Base-by-base conservation (phyloP, 1,140 invertebrate species). In the Cyclargus thomasi region DNA sequence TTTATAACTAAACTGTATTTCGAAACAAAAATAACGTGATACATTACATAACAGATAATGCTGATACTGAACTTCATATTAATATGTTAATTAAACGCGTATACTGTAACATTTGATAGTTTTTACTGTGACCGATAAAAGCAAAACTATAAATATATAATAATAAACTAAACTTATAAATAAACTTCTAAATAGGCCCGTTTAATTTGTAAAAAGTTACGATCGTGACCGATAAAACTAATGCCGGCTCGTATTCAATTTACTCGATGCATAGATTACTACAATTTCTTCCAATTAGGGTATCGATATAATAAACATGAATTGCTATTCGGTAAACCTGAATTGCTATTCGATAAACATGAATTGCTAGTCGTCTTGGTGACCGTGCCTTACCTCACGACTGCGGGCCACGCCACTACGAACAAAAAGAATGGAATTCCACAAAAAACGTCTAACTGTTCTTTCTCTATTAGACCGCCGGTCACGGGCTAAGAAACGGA, bases 401-500 rank as follows among this genome's bases (percentile, higher is more conserved):
- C 39, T 47, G 35, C 53, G 18, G 22, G 53, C 70, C 68, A 70
- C 70, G 68, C 70, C 29, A 59, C 29, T 70, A 65, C 69, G 70
- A 74, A 78, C 72, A 70, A 78, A 78, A 79, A 76, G 65, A 68
- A 67, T 72, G 81, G 78, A 86, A 86, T 84, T 74, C 72, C n/a
- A 78, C 82, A 80, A 78, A 81, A 79, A 66, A 76, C 35, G 67
- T 74, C 64, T 86, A 84, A 86, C 82, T 81, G 82, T 86, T 73
- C 70, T 73, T 72, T 69, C 55, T 67, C 36, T 68, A 39, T 67
- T 67, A 62, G 68, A 67, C 67, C 62, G 23, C 66, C 67, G 64
- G 63, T 68, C 70, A 64, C 73, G 53, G 64, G 53, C 53, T 63
- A 47, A 21, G 29, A 29, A 23, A 65, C 29, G 65, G 64, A 47